A percentile compares a stretch with the other conserved stretches of the same genome.
These are phyloP conservation scores for Hypselothyrea guttata DNA, from an alignment of 2,888 invertebrate species.

Conservation along the genomic window DNA sequence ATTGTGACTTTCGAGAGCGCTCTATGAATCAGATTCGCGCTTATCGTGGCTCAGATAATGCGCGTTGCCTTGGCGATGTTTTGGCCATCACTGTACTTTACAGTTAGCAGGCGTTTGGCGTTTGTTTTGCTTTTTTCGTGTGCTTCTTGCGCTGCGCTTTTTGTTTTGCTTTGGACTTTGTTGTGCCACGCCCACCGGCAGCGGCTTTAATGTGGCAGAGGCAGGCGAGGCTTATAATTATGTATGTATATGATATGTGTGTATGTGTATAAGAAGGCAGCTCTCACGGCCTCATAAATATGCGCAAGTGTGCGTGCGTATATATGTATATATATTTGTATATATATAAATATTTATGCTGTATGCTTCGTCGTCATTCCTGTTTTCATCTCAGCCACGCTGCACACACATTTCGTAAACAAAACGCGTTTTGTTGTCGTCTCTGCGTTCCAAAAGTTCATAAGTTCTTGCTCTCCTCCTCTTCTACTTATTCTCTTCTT, in stretches of 20 bases:
- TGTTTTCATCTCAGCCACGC: slow-evolving; percentile 55
- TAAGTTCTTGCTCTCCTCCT: slow-evolving; percentile 20
- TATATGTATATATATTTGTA: slow-evolving; percentile 14
- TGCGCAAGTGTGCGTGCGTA: slow-evolving; percentile 7
- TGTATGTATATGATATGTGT: neutral
- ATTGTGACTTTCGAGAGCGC: too few species aligned
- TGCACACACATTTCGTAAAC: slow-evolving; percentile 71
- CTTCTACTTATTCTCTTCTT: neutral
- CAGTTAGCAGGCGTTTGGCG: slow-evolving; percentile 43
- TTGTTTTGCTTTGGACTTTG: slow-evolving; percentile 60
- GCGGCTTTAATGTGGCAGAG: slow-evolving; percentile 16
- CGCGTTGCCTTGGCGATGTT: slow-evolving; percentile 41
- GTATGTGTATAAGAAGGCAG: slow-evolving; percentile 37
- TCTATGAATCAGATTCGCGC: neutral
- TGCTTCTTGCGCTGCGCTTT: slow-evolving; percentile 39
- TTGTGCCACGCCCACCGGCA: slow-evolving; percentile 45
- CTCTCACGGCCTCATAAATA: slow-evolving; percentile 45
- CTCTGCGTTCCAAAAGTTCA: slow-evolving; percentile 35
- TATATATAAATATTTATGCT: slow-evolving; percentile 60
- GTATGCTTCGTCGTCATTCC: slow-evolving; percentile 47
- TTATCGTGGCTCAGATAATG: neutral
- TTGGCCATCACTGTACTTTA: slow-evolving; percentile 63
- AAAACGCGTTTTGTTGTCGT: slow-evolving; percentile 71
- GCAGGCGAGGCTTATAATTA: slow-evolving; percentile 40
- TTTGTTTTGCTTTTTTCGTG: slow-evolving; percentile 31